Evolutionary conservation across 2,113 vertebrate species (phyloP), one percentile per base, ranked within the genome.

Genomic region (Anoplopoma fimbria): DNA sequence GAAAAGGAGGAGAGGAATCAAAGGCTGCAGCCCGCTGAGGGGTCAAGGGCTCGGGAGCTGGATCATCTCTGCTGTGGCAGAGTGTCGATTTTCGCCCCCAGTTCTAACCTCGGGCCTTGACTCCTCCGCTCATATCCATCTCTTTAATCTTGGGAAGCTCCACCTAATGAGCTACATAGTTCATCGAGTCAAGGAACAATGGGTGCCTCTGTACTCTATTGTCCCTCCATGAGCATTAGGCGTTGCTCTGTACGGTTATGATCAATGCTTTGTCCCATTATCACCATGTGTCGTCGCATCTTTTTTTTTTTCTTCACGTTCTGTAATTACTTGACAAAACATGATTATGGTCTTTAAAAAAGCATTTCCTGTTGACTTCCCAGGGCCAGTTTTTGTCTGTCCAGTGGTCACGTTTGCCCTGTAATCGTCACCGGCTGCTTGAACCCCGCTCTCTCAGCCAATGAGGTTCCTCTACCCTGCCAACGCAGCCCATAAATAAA

Each of bases 21-120:
- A 97, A 98, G 96, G 95, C 96, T 94, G 95, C 94, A 95, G 96
- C 95, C 96, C 92, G 96, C 96, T 97, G 97, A 91, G 87, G 95
- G 97, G 97, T 96, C 96, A 97, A 96, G 97, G 97, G 95, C 97
- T 96, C 95, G 91, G 92, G 95, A 96, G 96, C 95, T 95, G 96
- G 96, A 95, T 95, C 96, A 96, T 91, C 87, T 87, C 82, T 81
- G 82, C 85, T 94, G 95, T 95, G 95, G 96, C 94, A 93, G 95
- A 94, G 94, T 96, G 96, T 95, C 93, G 92, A 93, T 94, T 94
- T 95, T 84, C 62, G 55, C 86, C 88, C 88, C 82, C 81, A 79
- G 77, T 87, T 78, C 85, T 88, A 84, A 93, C 93, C 92, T 65
- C 84, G 1, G 88, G 91, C 89, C 90, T 90, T 79, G 90, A 92